phyloP scores from a whole-genome alignment of 2,797 vertebrate species.

The Triplophysa bombifrons region DNA sequence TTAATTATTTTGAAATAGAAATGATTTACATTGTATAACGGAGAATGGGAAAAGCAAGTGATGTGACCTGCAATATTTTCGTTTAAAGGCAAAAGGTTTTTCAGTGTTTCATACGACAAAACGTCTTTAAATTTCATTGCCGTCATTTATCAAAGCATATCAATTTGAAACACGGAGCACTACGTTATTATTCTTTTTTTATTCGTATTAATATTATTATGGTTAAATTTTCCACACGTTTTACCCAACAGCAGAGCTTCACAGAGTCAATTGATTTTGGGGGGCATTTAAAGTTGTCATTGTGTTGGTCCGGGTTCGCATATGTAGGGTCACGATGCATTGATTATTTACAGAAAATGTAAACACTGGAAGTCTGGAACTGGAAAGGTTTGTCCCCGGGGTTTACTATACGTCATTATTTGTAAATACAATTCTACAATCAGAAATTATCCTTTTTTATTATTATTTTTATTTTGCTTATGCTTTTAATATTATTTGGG shows the following conservation, averaged over 20 bases:
- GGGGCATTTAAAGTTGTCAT: not conserved
- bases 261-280: too few relatives aligned
- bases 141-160: slow-evolving; percentile 42
- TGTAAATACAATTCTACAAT: slow-evolving; percentile 44
- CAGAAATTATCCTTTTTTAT: slow-evolving; percentile 62
- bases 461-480: slow-evolving; percentile 81
- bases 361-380: slow-evolving; percentile 41
- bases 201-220: slow-evolving; percentile 61
- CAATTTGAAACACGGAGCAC: slow-evolving; percentile 55
- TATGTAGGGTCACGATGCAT: slow-evolving; percentile 17
- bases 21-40: slow-evolving; percentile 33
- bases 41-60: slow-evolving; percentile 29
- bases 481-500: slow-evolving; percentile 24
- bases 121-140: slow-evolving; percentile 29
- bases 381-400: slow-evolving; percentile 16
- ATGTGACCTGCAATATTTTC: slow-evolving; percentile 44
- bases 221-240: slow-evolving; percentile 14
- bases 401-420: slow-evolving; percentile 35
- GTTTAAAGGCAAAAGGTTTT: slow-evolving; percentile 13
- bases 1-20: slow-evolving; percentile 48
- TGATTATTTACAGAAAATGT: slow-evolving; percentile 34
- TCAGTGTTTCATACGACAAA: slow-evolving; percentile 29
- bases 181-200: slow-evolving; percentile 59
- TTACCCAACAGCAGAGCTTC: too few relatives aligned
- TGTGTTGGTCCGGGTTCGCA: slow-evolving; percentile 22